Percentiles rank a stretch among this genome's conserved stretches.
Evolutionary conservation across 2,797 vertebrate genomes (phyloP).

Genomic region (Rhincodon typus): DNA sequence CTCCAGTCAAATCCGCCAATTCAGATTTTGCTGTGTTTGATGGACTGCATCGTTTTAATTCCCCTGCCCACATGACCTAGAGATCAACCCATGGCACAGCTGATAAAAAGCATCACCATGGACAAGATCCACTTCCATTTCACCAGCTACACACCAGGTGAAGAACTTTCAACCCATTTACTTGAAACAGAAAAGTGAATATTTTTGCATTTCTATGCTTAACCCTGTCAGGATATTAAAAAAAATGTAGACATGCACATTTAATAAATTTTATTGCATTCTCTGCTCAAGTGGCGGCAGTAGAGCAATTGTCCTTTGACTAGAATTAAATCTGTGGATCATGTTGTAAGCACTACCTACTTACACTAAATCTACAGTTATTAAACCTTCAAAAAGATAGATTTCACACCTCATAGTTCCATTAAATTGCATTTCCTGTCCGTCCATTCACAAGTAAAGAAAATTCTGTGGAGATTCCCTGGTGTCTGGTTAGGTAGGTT

Average conservation of each 20-base stretch:
- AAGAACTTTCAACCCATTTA: background rate
- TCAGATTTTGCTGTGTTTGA: background rate
- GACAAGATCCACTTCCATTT: background rate
- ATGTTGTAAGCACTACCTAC: background rate
- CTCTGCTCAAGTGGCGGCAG: background rate
- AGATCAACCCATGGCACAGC: background rate
- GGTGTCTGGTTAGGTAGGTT: background rate
- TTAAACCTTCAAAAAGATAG: background rate
- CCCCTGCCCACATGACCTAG: background rate
- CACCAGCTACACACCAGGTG: background rate
- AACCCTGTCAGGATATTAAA: background rate
- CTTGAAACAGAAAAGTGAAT: background rate
- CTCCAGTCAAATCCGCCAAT: background rate
- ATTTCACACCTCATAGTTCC: background rate
- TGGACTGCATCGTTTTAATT: background rate
- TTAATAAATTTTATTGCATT: background rate
- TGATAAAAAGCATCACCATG: background rate
- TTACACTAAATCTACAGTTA: background rate
- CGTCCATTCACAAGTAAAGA: background rate
- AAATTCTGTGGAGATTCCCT: background rate
- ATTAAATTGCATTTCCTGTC: background rate
- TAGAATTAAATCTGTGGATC: background rate
- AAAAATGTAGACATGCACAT: background rate
- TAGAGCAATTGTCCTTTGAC: background rate
- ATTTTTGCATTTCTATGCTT: background rate